These are phyloP conservation scores for Apostichopus leukothele DNA, from an alignment of 53 echinoderm and acorn worm species.

Conservation along the genomic window DNA sequence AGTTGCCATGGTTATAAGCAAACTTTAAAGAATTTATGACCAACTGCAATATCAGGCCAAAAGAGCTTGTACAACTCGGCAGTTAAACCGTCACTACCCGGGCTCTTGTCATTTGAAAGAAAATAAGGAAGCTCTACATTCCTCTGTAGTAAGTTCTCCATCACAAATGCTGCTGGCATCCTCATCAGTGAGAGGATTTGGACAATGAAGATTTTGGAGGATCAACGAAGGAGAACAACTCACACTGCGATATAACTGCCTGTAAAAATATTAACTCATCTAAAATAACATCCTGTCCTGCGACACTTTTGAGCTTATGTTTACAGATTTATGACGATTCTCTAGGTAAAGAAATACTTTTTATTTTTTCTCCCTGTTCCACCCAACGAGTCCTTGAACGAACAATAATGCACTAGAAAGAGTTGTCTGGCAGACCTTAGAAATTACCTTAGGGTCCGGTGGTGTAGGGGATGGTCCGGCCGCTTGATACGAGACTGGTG, in stretches of 20 bases:
- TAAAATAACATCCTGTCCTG: no score
- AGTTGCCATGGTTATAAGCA: background rate
- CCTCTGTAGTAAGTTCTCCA: background rate
- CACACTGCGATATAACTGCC: background rate
- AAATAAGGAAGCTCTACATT: constrained; percentile 3
- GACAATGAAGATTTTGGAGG: constrained; percentile 1
- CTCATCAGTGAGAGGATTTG: background rate
- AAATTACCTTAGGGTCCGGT: no score
- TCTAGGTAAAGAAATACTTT: no score
- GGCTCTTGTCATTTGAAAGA: background rate
- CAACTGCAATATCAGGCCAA: constrained; percentile 14
- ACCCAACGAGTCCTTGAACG: no score
- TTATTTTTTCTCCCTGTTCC: no score
- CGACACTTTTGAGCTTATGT: no score
- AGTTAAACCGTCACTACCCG: background rate
- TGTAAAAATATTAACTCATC: background rate
- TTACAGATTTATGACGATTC: no score
- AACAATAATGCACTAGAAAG: no score
- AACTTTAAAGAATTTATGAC: background rate
- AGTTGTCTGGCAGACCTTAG: no score
- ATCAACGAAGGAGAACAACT: constrained; percentile 4
- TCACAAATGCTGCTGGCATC: background rate
- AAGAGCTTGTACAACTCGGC: background rate
- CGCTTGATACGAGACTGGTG: no score
- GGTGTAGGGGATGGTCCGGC: no score